These are phyloP conservation scores for Thyatira batis DNA, from an alignment of 2,888 invertebrate species.

Conservation along the genomic window DNA sequence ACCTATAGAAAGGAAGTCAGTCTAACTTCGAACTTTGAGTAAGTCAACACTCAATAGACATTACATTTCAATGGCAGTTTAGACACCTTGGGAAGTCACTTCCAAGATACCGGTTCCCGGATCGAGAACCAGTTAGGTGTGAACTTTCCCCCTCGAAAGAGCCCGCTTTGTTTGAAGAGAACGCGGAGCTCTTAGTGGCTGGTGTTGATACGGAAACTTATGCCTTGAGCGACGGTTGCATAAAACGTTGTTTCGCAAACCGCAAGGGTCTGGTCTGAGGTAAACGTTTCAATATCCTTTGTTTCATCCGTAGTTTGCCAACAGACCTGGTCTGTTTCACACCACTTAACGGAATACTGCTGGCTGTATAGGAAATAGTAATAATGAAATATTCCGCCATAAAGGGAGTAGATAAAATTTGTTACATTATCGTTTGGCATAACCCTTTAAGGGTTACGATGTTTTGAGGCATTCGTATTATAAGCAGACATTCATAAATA, in stretches of 20 bases:
- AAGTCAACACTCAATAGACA: conserved; percentile 41
- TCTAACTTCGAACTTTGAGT: conserved; percentile 17
- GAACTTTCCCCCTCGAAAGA: conserved; percentile 45
- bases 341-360: background rate
- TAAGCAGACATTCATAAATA: conserved; percentile 47
- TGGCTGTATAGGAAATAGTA: background rate
- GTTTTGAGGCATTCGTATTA: conserved; percentile 23
- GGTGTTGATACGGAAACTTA: conserved; percentile 43
- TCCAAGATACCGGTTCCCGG: conserved; percentile 55
- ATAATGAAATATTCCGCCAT: background rate
- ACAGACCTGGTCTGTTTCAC: conserved; percentile 32
- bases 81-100: conserved; percentile 58
- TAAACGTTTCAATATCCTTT: conserved; percentile 65
- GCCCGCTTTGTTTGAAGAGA: conserved; percentile 27
- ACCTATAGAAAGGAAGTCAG: background rate
- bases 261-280: conserved; percentile 55
- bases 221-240: conserved; percentile 55
- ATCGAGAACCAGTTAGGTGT: conserved; percentile 44
- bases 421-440: background rate
- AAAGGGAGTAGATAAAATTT: background rate
- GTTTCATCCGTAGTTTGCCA: conserved; percentile 47
- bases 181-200: conserved; percentile 38
- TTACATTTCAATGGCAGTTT: conserved; percentile 58
- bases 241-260: conserved; percentile 63
- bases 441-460: too few species aligned